Conservation (phyloP, 2,888 invertebrate species). For the Leucoma salicis region DNA sequence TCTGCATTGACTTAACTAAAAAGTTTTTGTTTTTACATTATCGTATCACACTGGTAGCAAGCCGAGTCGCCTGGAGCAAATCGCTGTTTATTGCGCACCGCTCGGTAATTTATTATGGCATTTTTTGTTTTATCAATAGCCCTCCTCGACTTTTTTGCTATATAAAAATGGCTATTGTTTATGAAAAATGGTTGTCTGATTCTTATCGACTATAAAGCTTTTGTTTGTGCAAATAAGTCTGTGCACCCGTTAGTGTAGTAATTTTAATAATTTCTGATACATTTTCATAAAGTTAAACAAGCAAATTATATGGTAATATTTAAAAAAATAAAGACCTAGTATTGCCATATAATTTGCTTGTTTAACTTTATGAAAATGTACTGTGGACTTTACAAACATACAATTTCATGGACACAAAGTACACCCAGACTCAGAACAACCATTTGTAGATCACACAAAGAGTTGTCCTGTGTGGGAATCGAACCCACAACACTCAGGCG, state of each 20-base stretch:
- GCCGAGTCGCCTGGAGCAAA: slow-evolving; percentile 75
- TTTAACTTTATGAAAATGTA: too few relatives aligned
- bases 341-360: background rate
- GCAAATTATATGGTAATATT: background rate
- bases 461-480: too few relatives aligned
- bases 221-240: slow-evolving; percentile 39
- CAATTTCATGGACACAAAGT: too few relatives aligned
- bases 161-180: slow-evolving; percentile 81
- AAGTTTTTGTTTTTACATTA: slow-evolving; percentile 35
- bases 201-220: slow-evolving; percentile 58
- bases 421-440: background rate
- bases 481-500: too few relatives aligned
- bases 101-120: slow-evolving; percentile 78
- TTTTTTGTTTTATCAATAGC: slow-evolving; percentile 82
- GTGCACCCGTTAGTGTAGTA: slow-evolving; percentile 25
- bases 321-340: background rate
- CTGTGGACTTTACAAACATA: too few relatives aligned
- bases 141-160: slow-evolving; percentile 69
- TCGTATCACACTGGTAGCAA: slow-evolving; percentile 73
- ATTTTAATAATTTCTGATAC: too few relatives aligned
- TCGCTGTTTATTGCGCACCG: slow-evolving; percentile 79
- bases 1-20: slow-evolving; percentile 17
- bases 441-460: background rate
- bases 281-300: background rate
- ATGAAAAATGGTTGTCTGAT: slow-evolving; percentile 74